Conservation (phyloP, 2,888 invertebrate species). For the Tuberolachnus salignus region DNA sequence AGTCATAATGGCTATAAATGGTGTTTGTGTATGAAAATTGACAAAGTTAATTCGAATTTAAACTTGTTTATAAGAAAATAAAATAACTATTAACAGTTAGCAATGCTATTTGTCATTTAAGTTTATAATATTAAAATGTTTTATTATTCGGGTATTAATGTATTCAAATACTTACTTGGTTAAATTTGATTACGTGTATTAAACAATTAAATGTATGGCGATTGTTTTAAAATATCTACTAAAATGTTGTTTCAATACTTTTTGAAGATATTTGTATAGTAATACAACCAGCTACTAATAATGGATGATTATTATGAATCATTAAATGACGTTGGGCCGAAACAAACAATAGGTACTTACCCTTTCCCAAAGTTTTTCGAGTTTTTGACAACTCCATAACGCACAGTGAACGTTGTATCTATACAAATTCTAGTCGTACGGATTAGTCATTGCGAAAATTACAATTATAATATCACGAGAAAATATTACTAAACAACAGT, state of each 20-base stretch:
- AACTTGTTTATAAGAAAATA: background rate
- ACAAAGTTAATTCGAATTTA: background rate
- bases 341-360: conserved; percentile 50
- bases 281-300: conserved; percentile 32
- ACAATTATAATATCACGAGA: background rate
- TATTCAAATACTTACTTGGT: too few species aligned
- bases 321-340: conserved; percentile 2
- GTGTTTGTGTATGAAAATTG: background rate
- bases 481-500: background rate
- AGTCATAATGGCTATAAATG: too few species aligned
- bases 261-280: too few species aligned
- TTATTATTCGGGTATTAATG: too few species aligned
- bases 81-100: conserved; percentile 16
- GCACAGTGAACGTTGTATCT: background rate
- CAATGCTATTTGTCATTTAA: too few species aligned
- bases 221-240: too few species aligned
- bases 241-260: too few species aligned
- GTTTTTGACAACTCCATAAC: conserved; percentile 44
- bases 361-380: conserved; percentile 45
- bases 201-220: too few species aligned
- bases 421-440: background rate
- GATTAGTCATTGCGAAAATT: conserved; percentile 12
- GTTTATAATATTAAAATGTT: too few species aligned
- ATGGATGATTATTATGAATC: conserved; percentile 10
- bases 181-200: too few species aligned